These are phyloP conservation scores for Heliocidaris tuberculata DNA, from an alignment of 35 echinoderm and acorn worm genomes.

Conservation along the genomic window DNA sequence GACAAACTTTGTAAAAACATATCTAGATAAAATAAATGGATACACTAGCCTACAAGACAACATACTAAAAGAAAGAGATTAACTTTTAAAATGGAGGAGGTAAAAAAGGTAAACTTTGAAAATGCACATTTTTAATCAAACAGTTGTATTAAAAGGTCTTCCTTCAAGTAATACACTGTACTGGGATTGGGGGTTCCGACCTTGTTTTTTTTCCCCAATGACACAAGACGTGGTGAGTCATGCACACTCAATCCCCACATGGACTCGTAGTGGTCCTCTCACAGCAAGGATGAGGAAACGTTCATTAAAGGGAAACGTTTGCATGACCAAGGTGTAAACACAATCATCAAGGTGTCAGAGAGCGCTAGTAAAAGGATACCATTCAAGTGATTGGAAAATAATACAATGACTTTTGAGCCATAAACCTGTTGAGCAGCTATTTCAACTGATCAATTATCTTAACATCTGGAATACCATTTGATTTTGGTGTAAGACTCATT, in stretches of 20 bases:
- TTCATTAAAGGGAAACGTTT: not conserved
- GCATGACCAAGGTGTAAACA: not conserved
- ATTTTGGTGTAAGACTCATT: too few species aligned
- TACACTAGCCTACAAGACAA: too few species aligned
- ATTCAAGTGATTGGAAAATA: too few species aligned
- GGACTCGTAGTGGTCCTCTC: not conserved
- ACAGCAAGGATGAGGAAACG: not conserved
- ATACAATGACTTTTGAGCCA: too few species aligned
- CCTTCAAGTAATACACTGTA: not conserved
- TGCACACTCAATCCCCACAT: not conserved
- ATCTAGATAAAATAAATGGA: too few species aligned
- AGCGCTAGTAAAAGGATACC: too few species aligned
- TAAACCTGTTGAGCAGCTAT: too few species aligned
- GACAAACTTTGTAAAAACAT: too few species aligned
- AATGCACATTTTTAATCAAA: not conserved
- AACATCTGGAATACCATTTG: too few species aligned
- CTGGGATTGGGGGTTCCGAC: not conserved
- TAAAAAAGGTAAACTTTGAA: not conserved
- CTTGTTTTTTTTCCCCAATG: not conserved
- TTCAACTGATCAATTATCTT: too few species aligned
- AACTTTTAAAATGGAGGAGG: not conserved
- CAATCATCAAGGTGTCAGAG: not conserved
- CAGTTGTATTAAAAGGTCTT: not conserved
- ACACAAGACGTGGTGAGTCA: not conserved
- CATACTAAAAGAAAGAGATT: not conserved